A percentile compares a stretch with the other conserved stretches of the same genome.
phyloP scores from a whole-genome alignment of 2,888 invertebrate species.

The Drosophila colorata region DNA sequence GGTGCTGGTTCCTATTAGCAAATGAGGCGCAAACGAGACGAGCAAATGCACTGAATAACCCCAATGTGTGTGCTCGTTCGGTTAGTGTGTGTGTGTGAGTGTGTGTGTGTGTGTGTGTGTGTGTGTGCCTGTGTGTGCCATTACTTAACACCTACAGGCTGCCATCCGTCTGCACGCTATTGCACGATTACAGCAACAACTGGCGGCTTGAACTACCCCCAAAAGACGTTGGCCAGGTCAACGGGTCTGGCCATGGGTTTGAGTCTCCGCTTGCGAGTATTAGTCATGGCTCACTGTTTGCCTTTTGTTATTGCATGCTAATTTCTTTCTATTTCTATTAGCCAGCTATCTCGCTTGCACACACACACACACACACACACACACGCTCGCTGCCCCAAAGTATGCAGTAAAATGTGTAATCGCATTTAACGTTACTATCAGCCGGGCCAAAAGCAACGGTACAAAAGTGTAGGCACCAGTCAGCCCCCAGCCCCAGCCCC shows the following conservation, averaged over 20 bases:
- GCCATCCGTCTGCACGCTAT: slow-evolving; percentile 71
- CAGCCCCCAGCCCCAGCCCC: too few relatives aligned
- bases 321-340: slow-evolving; percentile 47
- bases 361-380: background rate
- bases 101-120: slow-evolving; percentile 31
- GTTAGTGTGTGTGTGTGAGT: slow-evolving; percentile 7
- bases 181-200: slow-evolving; percentile 73
- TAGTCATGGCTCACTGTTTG: slow-evolving; percentile 60
- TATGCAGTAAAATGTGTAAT: slow-evolving; percentile 69
- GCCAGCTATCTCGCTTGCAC: slow-evolving; percentile 2
- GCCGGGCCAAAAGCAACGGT: slow-evolving; percentile 19
- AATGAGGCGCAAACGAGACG: slow-evolving; percentile 51
- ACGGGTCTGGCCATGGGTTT: slow-evolving; percentile 10
- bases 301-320: slow-evolving; percentile 71
- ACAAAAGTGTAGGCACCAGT: slow-evolving; percentile 15
- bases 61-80: slow-evolving; percentile 28
- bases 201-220: slow-evolving; percentile 60
- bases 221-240: slow-evolving; percentile 54
- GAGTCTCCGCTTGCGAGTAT: slow-evolving; percentile 42
- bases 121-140: slow-evolving; percentile 36
- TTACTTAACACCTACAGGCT: slow-evolving; percentile 73
- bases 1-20: slow-evolving; percentile 36
- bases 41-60: slow-evolving; percentile 64
- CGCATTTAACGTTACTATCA: slow-evolving; percentile 66
- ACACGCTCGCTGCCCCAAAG: slow-evolving; percentile 44